These are phyloP conservation scores for Noturus placidus DNA, from an alignment of 2,113 vertebrate genomes.

Conservation along the genomic window DNA sequence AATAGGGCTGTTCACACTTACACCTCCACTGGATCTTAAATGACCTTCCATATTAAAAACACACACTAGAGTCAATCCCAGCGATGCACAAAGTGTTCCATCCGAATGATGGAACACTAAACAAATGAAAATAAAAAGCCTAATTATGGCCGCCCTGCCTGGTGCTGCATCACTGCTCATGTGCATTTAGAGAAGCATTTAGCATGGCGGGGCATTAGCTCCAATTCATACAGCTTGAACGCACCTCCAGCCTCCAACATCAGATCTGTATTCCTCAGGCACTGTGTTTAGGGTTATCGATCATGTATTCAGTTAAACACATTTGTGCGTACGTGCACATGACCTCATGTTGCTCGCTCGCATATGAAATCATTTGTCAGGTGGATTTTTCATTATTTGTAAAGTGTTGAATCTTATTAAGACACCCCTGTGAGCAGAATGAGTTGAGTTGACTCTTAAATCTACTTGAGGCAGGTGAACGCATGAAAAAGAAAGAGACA, in stretches of 20 bases:
- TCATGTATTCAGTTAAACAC: slow-evolving; percentile 36
- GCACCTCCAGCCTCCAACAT: slow-evolving; percentile 33
- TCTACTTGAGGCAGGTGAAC: slow-evolving; percentile 29
- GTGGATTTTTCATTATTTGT: slow-evolving; percentile 24
- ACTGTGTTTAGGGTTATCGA: slow-evolving; percentile 36
- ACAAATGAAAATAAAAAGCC: slow-evolving; percentile 60
- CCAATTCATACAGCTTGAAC: slow-evolving; percentile 25
- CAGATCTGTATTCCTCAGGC: slow-evolving; percentile 43
- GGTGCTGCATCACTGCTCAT: slow-evolving; percentile 52
- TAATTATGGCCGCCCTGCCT: slow-evolving; percentile 56
- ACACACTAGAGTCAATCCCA: slow-evolving; percentile 27
- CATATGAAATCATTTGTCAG: slow-evolving; percentile 36
- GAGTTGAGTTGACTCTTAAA: slow-evolving; percentile 34
- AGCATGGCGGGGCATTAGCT: slow-evolving; percentile 48
- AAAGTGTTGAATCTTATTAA: background rate
- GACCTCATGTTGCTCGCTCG: slow-evolving; percentile 6
- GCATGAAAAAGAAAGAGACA: slow-evolving; percentile 46
- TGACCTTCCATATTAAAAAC: slow-evolving; percentile 37
- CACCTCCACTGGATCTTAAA: slow-evolving; percentile 7
- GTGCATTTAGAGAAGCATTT: slow-evolving; percentile 53
- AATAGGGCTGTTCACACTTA: background rate
- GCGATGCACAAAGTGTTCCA: slow-evolving; percentile 25
- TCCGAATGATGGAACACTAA: slow-evolving; percentile 57
- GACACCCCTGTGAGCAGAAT: slow-evolving; percentile 69
- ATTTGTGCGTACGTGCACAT: slow-evolving; percentile 8